Percentiles rank a stretch among this genome's conserved stretches.
phyloP scores from a whole-genome alignment of 2,113 vertebrate species.

The Calidris pugnax region DNA sequence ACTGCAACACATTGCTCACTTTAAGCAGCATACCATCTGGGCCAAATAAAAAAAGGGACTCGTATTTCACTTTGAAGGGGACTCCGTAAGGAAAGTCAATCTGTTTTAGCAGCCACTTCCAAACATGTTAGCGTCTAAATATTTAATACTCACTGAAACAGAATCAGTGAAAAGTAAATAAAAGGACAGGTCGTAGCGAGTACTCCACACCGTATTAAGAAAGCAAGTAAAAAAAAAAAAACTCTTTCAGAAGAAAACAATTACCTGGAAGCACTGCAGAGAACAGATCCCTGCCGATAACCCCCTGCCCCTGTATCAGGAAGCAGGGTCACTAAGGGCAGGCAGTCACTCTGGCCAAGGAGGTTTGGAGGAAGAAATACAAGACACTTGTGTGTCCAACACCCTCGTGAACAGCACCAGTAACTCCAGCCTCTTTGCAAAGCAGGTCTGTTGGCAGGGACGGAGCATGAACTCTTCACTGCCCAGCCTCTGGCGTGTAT shows the following conservation, averaged over 20 bases:
- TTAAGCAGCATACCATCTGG: slow-evolving; percentile 68
- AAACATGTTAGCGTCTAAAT: slow-evolving; percentile 24
- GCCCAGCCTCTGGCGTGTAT: neutral
- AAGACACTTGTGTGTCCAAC: fast-evolving
- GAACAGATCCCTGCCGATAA: neutral
- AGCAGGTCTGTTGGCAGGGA: neutral
- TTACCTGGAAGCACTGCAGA: neutral
- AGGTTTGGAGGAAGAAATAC: neutral
- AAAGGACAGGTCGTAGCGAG: neutral
- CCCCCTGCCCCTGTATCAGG: neutral
- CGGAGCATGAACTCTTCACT: neutral
- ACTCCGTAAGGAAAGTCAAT: neutral
- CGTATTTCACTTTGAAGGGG: neutral
- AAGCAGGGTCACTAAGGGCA: neutral
- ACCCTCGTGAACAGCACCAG: neutral
- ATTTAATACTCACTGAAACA: slow-evolving; percentile 9
- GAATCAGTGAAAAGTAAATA: neutral
- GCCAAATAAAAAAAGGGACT: neutral
- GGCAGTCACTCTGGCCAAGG: neutral
- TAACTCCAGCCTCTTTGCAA: neutral
- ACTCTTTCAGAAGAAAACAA: neutral
- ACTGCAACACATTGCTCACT: slow-evolving; percentile 66
- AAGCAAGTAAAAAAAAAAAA: neutral
- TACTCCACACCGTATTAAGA: neutral
- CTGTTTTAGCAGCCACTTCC: slow-evolving; percentile 12